phyloP scores from a whole-genome alignment of 1,140 invertebrate species.

The Drosophila nasuta region DNA sequence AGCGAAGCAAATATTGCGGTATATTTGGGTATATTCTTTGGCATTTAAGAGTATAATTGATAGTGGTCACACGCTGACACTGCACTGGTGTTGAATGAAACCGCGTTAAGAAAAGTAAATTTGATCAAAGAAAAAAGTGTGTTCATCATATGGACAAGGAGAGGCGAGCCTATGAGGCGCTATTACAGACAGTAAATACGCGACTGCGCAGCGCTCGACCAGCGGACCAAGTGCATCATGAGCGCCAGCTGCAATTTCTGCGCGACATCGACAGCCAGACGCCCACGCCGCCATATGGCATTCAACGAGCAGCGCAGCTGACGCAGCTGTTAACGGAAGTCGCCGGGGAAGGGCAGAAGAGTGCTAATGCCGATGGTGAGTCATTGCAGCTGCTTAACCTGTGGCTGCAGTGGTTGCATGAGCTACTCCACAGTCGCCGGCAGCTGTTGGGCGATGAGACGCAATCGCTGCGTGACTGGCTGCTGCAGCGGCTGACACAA shows the following conservation, averaged over 20 bases:
- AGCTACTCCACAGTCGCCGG: slow-evolving; percentile 39
- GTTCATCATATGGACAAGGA: slow-evolving; percentile 56
- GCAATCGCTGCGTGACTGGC: slow-evolving; percentile 39
- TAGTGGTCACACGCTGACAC: too few species aligned
- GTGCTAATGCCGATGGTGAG: background rate
- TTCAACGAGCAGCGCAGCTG: slow-evolving; percentile 33
- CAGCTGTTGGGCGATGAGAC: slow-evolving; percentile 24
- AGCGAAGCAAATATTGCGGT: too few species aligned
- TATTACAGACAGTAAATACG: slow-evolving; percentile 35
- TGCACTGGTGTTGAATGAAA: too few species aligned
- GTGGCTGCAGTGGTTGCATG: slow-evolving; percentile 59
- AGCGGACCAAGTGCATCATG: slow-evolving; percentile 3
- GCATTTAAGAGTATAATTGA: too few species aligned
- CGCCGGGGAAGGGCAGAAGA: too few species aligned
- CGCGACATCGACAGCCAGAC: slow-evolving; percentile 30
- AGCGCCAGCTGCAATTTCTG: slow-evolving; percentile 49
- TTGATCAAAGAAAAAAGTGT: too few species aligned
- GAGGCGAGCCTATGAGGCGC: slow-evolving; percentile 41
- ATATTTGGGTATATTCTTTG: too few species aligned
- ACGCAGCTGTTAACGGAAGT: slow-evolving; percentile 44
- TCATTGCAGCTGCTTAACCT: slow-evolving; percentile 16
- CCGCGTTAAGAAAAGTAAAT: too few species aligned
- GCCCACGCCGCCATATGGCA: slow-evolving; percentile 15
- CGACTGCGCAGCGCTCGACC: background rate
- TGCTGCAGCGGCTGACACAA: slow-evolving; percentile 23